These are phyloP conservation scores for Macroteleia sp. DNA, from an alignment of 2,888 invertebrate species.

Conservation along the genomic window DNA sequence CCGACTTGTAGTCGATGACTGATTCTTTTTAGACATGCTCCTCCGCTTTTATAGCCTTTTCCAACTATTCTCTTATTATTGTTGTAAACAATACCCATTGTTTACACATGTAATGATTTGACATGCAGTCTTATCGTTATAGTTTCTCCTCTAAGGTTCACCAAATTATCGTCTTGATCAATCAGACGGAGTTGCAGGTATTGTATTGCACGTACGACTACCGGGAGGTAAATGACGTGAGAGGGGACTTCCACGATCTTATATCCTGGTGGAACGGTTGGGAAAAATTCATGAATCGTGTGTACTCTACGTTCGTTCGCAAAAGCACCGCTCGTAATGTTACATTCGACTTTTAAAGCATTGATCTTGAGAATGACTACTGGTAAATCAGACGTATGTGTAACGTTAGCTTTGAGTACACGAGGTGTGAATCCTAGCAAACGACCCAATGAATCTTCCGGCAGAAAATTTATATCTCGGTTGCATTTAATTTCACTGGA, in stretches of 20 bases:
- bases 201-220: background rate
- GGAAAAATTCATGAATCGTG: constrained; percentile 31
- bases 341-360: constrained; percentile 34
- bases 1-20: too few species aligned
- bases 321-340: constrained; percentile 21
- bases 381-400: constrained; percentile 13
- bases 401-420: constrained; percentile 24
- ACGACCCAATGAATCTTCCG: constrained; percentile 45
- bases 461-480: constrained; percentile 50
- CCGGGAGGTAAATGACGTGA: background rate
- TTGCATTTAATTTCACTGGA: constrained; percentile 43
- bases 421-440: constrained; percentile 56
- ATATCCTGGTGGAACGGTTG: constrained; percentile 65
- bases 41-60: too few species aligned
- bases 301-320: constrained; percentile 15
- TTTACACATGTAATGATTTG: background rate
- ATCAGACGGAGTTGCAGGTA: background rate
- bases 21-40: too few species aligned
- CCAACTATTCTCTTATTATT: background rate
- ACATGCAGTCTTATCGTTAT: constrained; percentile 1
- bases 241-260: background rate
- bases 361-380: constrained; percentile 43
- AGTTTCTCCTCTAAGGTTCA: background rate
- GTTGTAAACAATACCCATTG: background rate
- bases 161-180: background rate